phyloP scores from a whole-genome alignment of 1,140 invertebrate species.

The Brevipalpus yothersi region DNA sequence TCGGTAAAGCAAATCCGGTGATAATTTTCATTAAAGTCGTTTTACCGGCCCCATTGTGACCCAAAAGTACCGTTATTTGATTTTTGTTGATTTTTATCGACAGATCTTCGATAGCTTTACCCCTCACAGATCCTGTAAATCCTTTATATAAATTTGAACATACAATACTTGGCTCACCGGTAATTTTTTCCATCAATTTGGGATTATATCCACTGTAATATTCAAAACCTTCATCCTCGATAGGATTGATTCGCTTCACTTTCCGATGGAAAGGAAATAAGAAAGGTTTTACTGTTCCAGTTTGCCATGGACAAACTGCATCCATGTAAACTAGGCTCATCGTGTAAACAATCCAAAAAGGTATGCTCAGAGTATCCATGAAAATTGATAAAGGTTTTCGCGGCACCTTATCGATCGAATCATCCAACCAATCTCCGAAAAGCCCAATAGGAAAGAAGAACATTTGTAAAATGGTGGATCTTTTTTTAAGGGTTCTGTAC shows the following conservation, averaged over 20 bases:
- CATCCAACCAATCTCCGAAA: no score
- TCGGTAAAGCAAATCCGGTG: constrained; percentile 41
- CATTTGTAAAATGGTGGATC: no score
- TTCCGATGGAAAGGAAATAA: constrained; percentile 18
- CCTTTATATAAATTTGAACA: constrained; percentile 43
- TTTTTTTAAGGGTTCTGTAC: no score
- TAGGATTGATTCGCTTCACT: no score
- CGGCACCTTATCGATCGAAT: no score
- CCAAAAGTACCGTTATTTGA: constrained; percentile 6
- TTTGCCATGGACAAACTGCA: constrained; percentile 17
- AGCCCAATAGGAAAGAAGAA: no score
- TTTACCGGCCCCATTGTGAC: constrained; percentile 40
- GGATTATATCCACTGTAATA: constrained; percentile 19
- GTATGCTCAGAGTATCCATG: background rate
- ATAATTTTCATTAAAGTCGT: constrained; percentile 57
- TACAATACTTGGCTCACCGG: constrained; percentile 37
- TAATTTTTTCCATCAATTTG: constrained; percentile 19
- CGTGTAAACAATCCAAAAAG: background rate
- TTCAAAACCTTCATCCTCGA: no score
- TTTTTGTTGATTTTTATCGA: background rate
- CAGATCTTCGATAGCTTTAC: background rate
- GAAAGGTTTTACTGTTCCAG: constrained; percentile 23
- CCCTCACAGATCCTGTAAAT: constrained; percentile 53
- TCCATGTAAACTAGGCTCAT: constrained; percentile 17
- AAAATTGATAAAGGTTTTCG: no score